A percentile compares a stretch with the other conserved stretches of the same genome.
phyloP scores from a whole-genome alignment of 1,140 invertebrate genomes.

The Hylaeus anthracinus region DNA sequence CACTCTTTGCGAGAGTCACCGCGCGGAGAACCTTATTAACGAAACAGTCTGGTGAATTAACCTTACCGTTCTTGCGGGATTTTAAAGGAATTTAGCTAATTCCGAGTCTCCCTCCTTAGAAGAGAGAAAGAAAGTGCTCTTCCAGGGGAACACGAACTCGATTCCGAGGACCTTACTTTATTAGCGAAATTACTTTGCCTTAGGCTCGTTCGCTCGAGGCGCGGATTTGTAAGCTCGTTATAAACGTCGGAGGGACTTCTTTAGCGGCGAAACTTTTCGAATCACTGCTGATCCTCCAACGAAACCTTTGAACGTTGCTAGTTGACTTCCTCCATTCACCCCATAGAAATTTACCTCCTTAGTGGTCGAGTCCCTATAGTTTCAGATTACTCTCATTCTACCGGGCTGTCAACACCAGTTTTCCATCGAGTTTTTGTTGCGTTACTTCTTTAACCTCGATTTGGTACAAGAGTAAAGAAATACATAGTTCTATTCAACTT shows the following conservation, averaged over 20 bases:
- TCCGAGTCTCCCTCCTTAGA: neutral
- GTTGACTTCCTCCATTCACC: too few relatives aligned
- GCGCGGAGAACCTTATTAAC: slow-evolving; percentile 20
- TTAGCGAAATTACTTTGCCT: neutral
- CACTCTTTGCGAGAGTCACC: neutral
- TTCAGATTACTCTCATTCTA: too few relatives aligned
- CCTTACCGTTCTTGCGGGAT: slow-evolving; percentile 7
- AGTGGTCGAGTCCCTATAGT: too few relatives aligned
- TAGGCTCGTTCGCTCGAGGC: neutral
- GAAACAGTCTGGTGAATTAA: slow-evolving; percentile 24
- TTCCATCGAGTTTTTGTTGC: too few relatives aligned
- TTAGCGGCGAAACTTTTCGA: neutral
- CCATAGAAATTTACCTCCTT: too few relatives aligned
- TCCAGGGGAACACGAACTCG: neutral
- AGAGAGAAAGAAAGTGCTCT: too few relatives aligned
- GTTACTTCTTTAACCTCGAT: too few relatives aligned
- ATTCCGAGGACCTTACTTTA: neutral
- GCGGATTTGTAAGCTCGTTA: neutral
- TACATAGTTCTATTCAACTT: too few relatives aligned
- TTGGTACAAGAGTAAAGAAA: too few relatives aligned
- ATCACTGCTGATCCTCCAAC: neutral
- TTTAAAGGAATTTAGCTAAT: slow-evolving; percentile 23
- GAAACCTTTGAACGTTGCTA: neutral
- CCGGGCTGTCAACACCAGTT: too few relatives aligned
- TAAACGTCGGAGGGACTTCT: neutral